Conservation (phyloP, 2,888 invertebrate species). For the Neocrepidodera transversa region DNA sequence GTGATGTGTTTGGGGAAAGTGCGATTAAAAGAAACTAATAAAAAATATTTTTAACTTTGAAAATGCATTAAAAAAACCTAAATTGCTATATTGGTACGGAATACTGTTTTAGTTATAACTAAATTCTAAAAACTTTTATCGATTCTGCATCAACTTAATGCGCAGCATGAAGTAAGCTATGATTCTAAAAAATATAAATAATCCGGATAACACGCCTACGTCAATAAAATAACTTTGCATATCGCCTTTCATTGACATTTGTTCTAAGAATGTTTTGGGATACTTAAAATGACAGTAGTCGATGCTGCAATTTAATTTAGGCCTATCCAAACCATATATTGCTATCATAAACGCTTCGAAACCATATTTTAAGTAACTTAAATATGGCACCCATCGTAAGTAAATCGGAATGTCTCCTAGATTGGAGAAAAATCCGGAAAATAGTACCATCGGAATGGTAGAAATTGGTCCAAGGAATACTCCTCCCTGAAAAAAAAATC, state of each 20-base stretch:
- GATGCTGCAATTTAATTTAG: constrained; percentile 81
- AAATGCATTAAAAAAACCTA: constrained; percentile 15
- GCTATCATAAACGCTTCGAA: constrained; percentile 93
- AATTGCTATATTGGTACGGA: constrained; percentile 13
- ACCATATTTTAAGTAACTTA: constrained; percentile 89
- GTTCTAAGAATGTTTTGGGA: constrained; percentile 82
- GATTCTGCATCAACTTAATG: constrained; percentile 68
- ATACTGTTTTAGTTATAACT: constrained; percentile 14
- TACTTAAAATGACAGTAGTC: constrained; percentile 84
- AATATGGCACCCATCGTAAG: constrained; percentile 87
- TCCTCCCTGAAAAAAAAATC: constrained; percentile 61
- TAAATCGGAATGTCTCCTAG: constrained; percentile 90
- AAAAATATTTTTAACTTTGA: constrained; percentile 4
- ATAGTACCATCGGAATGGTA: constrained; percentile 88
- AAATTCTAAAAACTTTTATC: constrained; percentile 32
- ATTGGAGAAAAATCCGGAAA: constrained; percentile 94
- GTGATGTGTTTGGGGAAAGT: constrained; percentile 20
- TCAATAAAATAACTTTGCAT: constrained; percentile 76
- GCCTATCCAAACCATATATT: constrained; percentile 87
- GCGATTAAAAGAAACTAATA: constrained; percentile 3
- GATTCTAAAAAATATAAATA: constrained; percentile 80
- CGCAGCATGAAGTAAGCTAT: constrained; percentile 84
- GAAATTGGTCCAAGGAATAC: constrained; percentile 86
- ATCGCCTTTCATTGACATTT: constrained; percentile 82
- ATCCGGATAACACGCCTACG: constrained; percentile 79